These are phyloP conservation scores for Drosophila multiciliata DNA, from an alignment of 2,888 invertebrate species.

Conservation along the genomic window DNA sequence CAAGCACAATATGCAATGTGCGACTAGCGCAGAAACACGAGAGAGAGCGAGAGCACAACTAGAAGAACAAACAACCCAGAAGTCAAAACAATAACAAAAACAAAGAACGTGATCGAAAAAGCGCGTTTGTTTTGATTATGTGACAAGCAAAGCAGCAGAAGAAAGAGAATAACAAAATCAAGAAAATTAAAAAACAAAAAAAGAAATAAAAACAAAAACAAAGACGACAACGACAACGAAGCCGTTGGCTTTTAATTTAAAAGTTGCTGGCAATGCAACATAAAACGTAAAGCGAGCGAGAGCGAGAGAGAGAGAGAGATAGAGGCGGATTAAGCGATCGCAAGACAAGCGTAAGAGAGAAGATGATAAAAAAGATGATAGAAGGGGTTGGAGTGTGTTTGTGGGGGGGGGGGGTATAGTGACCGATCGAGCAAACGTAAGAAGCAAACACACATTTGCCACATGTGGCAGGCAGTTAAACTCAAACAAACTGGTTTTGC, in stretches of 20 bases:
- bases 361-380: background rate
- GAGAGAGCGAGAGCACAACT: slow-evolving; percentile 18
- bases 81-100: slow-evolving; percentile 60
- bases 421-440: slow-evolving; percentile 40
- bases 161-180: slow-evolving; percentile 32
- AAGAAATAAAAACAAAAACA: slow-evolving; percentile 19
- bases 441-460: slow-evolving; percentile 46
- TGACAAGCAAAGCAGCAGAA: slow-evolving; percentile 52
- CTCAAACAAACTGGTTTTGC: slow-evolving; percentile 72
- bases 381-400: background rate
- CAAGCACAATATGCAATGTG: slow-evolving; percentile 8
- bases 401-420: background rate
- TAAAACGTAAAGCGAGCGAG: slow-evolving; percentile 47
- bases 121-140: slow-evolving; percentile 78
- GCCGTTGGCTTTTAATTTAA: slow-evolving; percentile 64
- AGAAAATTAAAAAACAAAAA: slow-evolving; percentile 21
- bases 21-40: slow-evolving; percentile 20
- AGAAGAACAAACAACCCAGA: slow-evolving; percentile 44
- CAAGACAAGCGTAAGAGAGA: slow-evolving; percentile 21
- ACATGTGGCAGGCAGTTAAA: slow-evolving; percentile 50
- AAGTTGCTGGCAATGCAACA: slow-evolving; percentile 57
- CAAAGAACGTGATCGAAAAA: slow-evolving; percentile 68
- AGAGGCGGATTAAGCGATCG: slow-evolving; percentile 13
- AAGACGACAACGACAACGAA: slow-evolving; percentile 15
- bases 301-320: slow-evolving; percentile 18